Evolutionary conservation across 2,888 invertebrate genomes (phyloP).

Genomic region (Actias luna): DNA sequence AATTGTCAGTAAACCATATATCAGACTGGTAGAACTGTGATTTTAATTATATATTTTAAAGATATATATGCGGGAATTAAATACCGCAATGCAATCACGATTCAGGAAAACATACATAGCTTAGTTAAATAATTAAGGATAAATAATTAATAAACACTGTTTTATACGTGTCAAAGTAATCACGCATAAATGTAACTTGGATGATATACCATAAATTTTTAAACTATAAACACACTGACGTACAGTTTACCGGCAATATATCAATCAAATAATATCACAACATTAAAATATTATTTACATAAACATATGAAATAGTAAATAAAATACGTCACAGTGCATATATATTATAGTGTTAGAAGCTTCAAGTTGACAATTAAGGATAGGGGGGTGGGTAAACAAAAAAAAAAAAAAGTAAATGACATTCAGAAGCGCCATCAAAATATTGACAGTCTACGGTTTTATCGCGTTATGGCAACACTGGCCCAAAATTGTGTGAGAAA

Average conservation of each 20-base stretch:
- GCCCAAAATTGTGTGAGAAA: neutral
- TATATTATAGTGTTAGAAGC: conserved; percentile 26
- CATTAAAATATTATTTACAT: conserved; percentile 39
- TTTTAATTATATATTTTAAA: neutral
- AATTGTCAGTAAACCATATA: neutral
- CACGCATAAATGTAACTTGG: too few species aligned
- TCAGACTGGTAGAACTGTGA: neutral
- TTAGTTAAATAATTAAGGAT: too few species aligned
- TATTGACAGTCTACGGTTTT: conserved; percentile 43
- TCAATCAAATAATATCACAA: conserved; percentile 27
- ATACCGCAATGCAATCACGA: too few species aligned
- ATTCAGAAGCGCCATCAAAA: conserved; percentile 56
- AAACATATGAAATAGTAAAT: conserved; percentile 29
- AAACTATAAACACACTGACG: neutral
- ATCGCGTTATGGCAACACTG: conserved; percentile 21
- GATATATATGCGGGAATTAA: neutral
- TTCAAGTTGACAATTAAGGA: neutral
- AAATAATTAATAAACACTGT: too few species aligned
- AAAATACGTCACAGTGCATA: conserved; percentile 28
- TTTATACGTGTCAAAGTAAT: too few species aligned
- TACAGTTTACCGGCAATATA: conserved; percentile 22
- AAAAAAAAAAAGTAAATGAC: conserved; percentile 22
- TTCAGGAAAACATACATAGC: too few species aligned
- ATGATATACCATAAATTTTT: too few species aligned
- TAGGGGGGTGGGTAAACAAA: neutral